Evolutionary conservation across 2,113 vertebrate genomes (phyloP).

Genomic region (Enhydra lutris): DNA sequence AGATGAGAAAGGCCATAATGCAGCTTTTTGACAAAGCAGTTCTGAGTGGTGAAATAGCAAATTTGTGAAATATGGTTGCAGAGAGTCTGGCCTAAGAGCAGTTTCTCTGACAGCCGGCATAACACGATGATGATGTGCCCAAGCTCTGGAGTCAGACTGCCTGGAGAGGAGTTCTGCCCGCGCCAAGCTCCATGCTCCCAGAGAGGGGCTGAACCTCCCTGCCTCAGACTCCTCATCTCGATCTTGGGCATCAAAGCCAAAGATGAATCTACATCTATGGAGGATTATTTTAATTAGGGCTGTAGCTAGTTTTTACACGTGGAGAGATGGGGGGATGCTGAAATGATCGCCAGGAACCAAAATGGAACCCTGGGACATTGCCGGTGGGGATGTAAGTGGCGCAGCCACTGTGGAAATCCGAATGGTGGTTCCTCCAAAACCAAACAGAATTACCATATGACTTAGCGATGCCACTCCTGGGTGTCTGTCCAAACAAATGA

Average conservation of each 20-base stretch:
- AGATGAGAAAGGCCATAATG: not conserved
- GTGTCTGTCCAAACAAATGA: not conserved
- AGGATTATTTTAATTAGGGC: not conserved
- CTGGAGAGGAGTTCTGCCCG: not conserved
- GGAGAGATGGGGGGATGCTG: not conserved
- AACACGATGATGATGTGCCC: fast-evolving
- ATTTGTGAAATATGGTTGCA: not conserved
- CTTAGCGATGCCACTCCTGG: not conserved
- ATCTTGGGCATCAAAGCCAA: not conserved
- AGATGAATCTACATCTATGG: not conserved
- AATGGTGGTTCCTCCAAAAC: not conserved
- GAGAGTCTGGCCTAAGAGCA: not conserved
- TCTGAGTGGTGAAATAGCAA: not conserved
- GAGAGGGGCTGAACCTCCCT: not conserved
- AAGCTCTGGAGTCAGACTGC: not conserved
- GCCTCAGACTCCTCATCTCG: not conserved
- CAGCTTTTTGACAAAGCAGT: not conserved
- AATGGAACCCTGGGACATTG: not conserved
- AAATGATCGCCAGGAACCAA: not conserved
- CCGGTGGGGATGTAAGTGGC: not conserved
- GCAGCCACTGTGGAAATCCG: not conserved
- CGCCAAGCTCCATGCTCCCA: not conserved
- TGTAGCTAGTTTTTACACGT: not conserved
- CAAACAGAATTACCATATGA: not conserved
- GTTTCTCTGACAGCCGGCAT: not conserved